A percentile compares a stretch with the other conserved stretches of the same genome.
phyloP scores from a whole-genome alignment of 2,113 vertebrate genomes.

The Cebidichthys violaceus region DNA sequence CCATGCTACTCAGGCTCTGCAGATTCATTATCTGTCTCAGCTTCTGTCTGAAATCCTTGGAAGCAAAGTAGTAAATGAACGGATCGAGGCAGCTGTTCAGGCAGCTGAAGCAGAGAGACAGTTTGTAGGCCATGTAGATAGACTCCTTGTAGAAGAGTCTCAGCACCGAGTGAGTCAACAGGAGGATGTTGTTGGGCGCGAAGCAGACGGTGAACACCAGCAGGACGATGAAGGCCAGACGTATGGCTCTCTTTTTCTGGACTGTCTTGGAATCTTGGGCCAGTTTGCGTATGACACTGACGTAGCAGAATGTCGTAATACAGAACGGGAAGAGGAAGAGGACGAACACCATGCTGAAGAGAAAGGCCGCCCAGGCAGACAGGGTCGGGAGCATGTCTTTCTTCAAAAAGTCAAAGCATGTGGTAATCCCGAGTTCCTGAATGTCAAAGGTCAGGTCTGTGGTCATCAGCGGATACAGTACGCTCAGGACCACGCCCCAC shows the following conservation, averaged over 20 bases:
- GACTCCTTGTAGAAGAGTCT: slow-evolving; percentile 81
- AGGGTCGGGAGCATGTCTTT: slow-evolving; percentile 86
- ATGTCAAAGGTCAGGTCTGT: slow-evolving; percentile 88
- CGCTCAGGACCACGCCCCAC: slow-evolving; percentile 85
- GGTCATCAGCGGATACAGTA: slow-evolving; percentile 86
- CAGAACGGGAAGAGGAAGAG: slow-evolving; percentile 88
- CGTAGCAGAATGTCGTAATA: slow-evolving; percentile 90
- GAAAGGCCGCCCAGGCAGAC: slow-evolving; percentile 86
- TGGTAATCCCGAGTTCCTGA: slow-evolving; percentile 85
- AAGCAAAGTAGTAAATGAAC: slow-evolving; percentile 96
- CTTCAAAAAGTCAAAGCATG: slow-evolving; percentile 94
- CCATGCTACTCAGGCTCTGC: slow-evolving; percentile 49
- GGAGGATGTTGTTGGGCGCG: slow-evolving; percentile 91
- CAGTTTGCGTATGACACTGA: slow-evolving; percentile 86
- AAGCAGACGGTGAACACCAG: slow-evolving; percentile 90
- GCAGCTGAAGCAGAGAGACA: slow-evolving; percentile 91
- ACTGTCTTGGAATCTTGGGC: slow-evolving; percentile 68
- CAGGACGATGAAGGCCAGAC: slow-evolving; percentile 86
- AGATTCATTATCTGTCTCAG: slow-evolving; percentile 80
- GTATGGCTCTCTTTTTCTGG: slow-evolving; percentile 86
- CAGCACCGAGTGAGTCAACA: slow-evolving; percentile 86
- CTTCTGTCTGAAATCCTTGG: slow-evolving; percentile 90
- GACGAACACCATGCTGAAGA: slow-evolving; percentile 83
- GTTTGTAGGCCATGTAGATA: slow-evolving; percentile 90
- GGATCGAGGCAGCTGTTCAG: slow-evolving; percentile 95